Evolutionary conservation across 2,797 vertebrate genomes (phyloP), one percentile per base, ranked within the genome.

Genomic region (Myripristis murdjan): DNA sequence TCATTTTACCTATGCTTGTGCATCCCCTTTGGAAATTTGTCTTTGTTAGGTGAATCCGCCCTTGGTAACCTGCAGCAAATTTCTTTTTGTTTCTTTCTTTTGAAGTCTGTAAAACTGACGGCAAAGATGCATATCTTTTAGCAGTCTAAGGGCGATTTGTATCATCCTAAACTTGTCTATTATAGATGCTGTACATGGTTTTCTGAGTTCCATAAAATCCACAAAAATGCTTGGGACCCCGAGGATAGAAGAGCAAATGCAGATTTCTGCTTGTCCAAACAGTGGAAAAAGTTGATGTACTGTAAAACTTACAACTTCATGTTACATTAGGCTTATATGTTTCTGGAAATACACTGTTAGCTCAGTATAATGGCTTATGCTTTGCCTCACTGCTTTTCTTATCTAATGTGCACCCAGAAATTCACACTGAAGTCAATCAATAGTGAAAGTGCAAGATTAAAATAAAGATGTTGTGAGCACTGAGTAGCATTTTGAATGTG

Each of bases 401-500:
- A 1, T 53, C 24, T 16, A 22, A 53, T 52, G 4, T 49, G 7
- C 1, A 18, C 26, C 26, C 52, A n/a, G 28, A 15, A 24, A 65
- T 53, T 35, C 37, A 39, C 10, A 23, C n/a, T 23, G 23, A 66
- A 15, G 26, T 70, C n/a, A n/a, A 53, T 7, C 4, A 10, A n/a
- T 37, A 6, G 43, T 56, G 0, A 54, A 48, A 26, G 37, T 26
- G 39, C 39, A 58, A 22, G 33, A 66, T 18, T 76, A 61, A 41
- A 53, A 56, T 12, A 22, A 22, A 46, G 15, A 22, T 26, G n/a
- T 46, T 47, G 49, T 2, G n/a, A 67, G 63, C 16, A 8, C 12
- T 1, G 2, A 18, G 52, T 37, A 65, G 35, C 14, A 26, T 51
- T 24, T 15, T 14, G 22, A 26, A 26, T 51, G 3, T 10, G 37